Base-by-base conservation (phyloP, 2,797 vertebrate species). In the Capromys pilorides region DNA sequence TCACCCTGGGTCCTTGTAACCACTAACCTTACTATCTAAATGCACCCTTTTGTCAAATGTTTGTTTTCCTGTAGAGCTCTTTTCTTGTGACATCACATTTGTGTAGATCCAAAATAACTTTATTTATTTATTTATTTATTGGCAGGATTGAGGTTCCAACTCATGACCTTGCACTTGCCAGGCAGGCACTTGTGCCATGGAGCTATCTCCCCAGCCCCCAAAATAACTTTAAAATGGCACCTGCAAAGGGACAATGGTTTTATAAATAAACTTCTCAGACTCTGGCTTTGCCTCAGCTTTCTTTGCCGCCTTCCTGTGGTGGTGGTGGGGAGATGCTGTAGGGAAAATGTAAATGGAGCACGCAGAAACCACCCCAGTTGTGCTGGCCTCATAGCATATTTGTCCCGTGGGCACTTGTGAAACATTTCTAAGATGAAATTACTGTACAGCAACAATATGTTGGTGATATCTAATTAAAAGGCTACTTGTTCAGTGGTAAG, bases 301-400 rank as follows among this genome's bases (percentile, higher is more conserved):
- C 31, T 45, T 18, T 31, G 8, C 19, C 4, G 2, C 36, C 4
- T 3, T 1, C 28, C 19, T 6, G 6, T 54, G 19, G 6, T 31
- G n/a, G 69, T n/a, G 45, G 54, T 57, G 39, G 64, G 57, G 49
- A 41, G 85, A 8, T 64, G 6, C 0, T 14, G 64, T 19, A 49
- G 61, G 83, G 26, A 45, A 78, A 26, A 22, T 9, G 39, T 41
- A 18, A n/a, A 39, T 39, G 8, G 19, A 33, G 6, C 22, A 19
- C 10, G 7, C 49, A 64, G 39, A 31, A 41, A 18, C 16, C 26
- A 26, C 26, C 28, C 33, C 21, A 8, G 59, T 18, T 14, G 21
- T 21, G 26, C 36, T 51, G n/a, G 51, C 49, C 49, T 51, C 6
- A 12, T 2, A 33, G 19, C 12, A 4, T n/a, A n/a, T 90, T 19